Conservation (phyloP, 2,113 vertebrate genomes). For the Dasyurus viverrinus region DNA sequence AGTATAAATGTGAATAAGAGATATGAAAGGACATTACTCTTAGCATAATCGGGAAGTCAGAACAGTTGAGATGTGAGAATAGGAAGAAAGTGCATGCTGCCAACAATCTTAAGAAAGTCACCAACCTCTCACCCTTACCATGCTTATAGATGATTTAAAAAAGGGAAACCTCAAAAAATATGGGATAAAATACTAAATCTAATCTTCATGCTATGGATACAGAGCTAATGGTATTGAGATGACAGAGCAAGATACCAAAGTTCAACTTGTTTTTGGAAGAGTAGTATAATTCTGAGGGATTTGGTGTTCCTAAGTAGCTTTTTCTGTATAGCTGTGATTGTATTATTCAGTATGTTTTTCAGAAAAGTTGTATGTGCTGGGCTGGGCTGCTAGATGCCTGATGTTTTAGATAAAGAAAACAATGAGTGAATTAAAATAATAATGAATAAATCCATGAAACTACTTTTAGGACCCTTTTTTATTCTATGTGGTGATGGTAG, state of each 20-base stretch:
- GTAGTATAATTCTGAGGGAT: background rate
- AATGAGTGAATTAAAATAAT: background rate
- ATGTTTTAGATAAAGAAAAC: background rate
- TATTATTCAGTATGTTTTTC: background rate
- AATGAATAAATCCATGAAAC: background rate
- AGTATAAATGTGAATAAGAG: background rate
- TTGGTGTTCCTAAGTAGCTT: background rate
- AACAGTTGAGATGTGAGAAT: background rate
- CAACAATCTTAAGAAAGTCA: background rate
- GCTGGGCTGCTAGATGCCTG: background rate
- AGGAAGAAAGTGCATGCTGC: background rate
- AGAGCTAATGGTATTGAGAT: background rate
- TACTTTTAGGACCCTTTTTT: background rate
- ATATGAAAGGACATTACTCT: background rate
- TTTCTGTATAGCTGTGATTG: background rate
- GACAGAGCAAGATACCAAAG: background rate
- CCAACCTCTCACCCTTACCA: background rate
- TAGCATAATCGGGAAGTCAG: background rate
- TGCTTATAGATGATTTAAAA: background rate
- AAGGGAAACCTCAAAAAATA: background rate
- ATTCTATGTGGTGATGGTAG: background rate
- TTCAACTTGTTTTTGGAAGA: background rate
- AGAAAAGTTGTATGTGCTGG: background rate
- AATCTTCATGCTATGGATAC: background rate
- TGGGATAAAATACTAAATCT: background rate